Percentiles rank a stretch among this genome's conserved stretches.
Evolutionary conservation across 2,888 invertebrate genomes (phyloP).

Genomic region (Mesorhabditis spiculigera): DNA sequence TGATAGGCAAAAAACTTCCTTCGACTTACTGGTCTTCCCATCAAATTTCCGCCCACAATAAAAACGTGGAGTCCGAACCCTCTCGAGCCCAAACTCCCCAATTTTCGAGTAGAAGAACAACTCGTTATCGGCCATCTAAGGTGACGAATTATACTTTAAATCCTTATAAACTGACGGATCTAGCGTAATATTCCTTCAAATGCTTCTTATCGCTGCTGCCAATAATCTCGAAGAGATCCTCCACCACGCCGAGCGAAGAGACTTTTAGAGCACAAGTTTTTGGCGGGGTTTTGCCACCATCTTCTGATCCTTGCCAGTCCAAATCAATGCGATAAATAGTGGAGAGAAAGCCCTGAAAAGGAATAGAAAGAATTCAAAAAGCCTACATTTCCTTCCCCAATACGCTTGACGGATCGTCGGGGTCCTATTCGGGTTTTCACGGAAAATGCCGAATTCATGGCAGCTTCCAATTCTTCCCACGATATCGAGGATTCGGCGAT

Average conservation of each 20-base stretch:
- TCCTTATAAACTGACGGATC: neutral
- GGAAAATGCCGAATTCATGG: neutral
- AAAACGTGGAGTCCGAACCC: neutral
- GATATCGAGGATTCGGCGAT: neutral
- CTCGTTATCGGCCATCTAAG: neutral
- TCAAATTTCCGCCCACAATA: constrained; percentile 3
- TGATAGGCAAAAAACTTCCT: neutral
- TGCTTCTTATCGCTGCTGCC: neutral
- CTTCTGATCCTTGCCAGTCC: neutral
- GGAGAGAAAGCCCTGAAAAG: constrained; percentile 4
- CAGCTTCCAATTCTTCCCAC: neutral
- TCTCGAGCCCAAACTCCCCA: neutral
- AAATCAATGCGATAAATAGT: neutral
- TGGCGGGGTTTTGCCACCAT: neutral
- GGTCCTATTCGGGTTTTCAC: neutral
- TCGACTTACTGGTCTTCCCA: neutral
- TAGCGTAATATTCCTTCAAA: neutral
- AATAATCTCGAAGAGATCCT: neutral
- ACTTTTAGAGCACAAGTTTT: neutral
- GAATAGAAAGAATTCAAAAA: constrained; percentile 1
- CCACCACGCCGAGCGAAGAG: neutral
- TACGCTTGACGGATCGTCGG: neutral
- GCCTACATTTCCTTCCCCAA: constrained; percentile 4
- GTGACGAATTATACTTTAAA: neutral
- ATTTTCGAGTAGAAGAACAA: neutral